Conservation (phyloP, 2,797 vertebrate genomes). For the Percopsis omiscomaycus region DNA sequence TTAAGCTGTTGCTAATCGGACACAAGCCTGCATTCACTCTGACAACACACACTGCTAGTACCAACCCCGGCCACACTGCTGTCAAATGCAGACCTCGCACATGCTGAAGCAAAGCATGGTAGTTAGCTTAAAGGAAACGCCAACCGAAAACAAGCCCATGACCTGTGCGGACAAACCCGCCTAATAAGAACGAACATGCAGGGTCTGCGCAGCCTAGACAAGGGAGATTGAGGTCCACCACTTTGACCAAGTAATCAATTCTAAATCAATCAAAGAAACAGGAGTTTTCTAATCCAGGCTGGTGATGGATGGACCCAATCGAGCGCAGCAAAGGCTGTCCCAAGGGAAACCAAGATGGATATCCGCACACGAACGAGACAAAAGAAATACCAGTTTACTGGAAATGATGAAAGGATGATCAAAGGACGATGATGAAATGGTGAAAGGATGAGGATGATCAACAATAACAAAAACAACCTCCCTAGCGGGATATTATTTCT, state of each 20-base stretch:
- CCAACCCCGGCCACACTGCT: background rate
- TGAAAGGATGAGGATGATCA: background rate
- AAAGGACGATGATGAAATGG: background rate
- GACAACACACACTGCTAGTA: constrained; percentile 7
- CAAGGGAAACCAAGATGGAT: constrained; percentile 22
- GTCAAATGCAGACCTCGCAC: too few relatives aligned
- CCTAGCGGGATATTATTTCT: constrained; percentile 40
- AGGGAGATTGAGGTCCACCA: constrained; percentile 47
- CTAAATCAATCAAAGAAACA: constrained; percentile 53
- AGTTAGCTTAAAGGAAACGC: too few relatives aligned
- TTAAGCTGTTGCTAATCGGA: constrained; percentile 52
- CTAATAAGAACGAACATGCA: too few relatives aligned
- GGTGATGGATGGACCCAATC: constrained; percentile 7
- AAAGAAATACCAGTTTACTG: constrained; percentile 32
- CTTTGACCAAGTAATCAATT: constrained; percentile 41
- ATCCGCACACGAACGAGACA: constrained; percentile 49
- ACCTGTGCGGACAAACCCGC: too few relatives aligned
- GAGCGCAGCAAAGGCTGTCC: background rate
- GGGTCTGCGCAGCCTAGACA: background rate
- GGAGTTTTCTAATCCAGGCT: constrained; percentile 17
- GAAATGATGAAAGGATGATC: constrained; percentile 44
- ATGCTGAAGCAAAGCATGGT: too few relatives aligned
- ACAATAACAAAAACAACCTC: constrained; percentile 45
- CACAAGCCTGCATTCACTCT: constrained; percentile 26
- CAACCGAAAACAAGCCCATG: too few relatives aligned